Base-by-base conservation (phyloP, 2,888 invertebrate species). In the Conops quadrifasciatus region DNA sequence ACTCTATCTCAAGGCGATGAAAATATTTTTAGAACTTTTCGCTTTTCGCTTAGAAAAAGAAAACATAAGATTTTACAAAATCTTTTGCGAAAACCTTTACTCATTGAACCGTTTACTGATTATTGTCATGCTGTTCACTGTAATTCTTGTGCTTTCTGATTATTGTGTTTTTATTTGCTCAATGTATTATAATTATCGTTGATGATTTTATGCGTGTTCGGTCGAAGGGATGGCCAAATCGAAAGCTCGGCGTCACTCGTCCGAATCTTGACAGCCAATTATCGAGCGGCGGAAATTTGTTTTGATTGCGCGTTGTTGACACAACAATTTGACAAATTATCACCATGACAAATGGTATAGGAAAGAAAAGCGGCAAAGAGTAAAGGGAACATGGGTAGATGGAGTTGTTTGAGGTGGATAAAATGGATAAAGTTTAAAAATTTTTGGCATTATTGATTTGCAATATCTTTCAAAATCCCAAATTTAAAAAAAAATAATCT, bases 111-210 rank as follows among this genome's bases (percentile, higher is more conserved):
- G 3, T 26, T 64, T 26, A 47, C 64, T 5, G 3, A 36, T 36
- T 36, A 9, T 36, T 36, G 36, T 36, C 36, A 7, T 36, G 5
- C 36, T 36, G 4, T 9, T 4, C 36, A 36, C 9, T 36, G 4
- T 36, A 36, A 7, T 36, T 36, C 36, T 36, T 21, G 11, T 11
- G 5, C 56, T 5, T 56, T 3, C 11, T 56, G 56, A n/a, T 24
- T 51, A 30, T 68, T 47, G 15, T 56, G 58, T 58, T 53, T 67
- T 63, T 73, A 53, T 73, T 71, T 73, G 58, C 62, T 60, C 62
- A 58, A 71, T 69, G 60, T 69, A 73, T 73, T 73, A 69, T 73
- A 73, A 71, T 73, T 71, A 73, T 64, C 67, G 63, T 45, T 69
- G 69, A 69, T 69, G 73, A 71, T 69, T 66, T 65, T 36, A 36